Evolutionary conservation across 1,140 invertebrate genomes (phyloP).

Genomic region (Zaprionus taronus): DNA sequence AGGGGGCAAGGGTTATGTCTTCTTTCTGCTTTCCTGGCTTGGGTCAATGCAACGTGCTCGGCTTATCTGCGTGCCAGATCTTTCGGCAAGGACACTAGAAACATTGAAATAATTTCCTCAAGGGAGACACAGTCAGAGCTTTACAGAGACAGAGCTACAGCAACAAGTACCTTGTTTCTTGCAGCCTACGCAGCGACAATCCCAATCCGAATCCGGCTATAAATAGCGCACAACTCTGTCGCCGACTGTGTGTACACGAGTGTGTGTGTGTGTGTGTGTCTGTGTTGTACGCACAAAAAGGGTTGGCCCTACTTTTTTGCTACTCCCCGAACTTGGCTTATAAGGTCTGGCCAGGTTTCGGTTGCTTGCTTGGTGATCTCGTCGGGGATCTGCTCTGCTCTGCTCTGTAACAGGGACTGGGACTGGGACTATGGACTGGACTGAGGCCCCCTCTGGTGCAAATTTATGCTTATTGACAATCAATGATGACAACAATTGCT

Average conservation of each 20-base stretch:
- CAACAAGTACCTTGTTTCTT: constrained; percentile 30
- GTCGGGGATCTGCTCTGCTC: constrained; percentile 4
- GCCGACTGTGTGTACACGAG: neutral
- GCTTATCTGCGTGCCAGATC: constrained; percentile 52
- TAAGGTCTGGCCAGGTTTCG: constrained; percentile 9
- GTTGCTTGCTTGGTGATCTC: neutral
- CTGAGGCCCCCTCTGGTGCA: constrained; percentile 75
- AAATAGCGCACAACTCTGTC: constrained; percentile 30
- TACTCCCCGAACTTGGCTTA: constrained; percentile 19
- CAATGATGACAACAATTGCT: constrained; percentile 84
- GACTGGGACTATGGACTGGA: neutral
- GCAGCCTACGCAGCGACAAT: constrained; percentile 53
- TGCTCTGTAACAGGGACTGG: constrained; percentile 1
- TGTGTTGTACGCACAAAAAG: constrained; percentile 40
- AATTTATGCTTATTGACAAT: constrained; percentile 84
- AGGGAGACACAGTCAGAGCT: constrained; percentile 26
- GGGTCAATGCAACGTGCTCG: constrained; percentile 32
- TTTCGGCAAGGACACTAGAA: constrained; percentile 50
- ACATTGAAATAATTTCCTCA: constrained; percentile 53
- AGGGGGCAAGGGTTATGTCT: neutral
- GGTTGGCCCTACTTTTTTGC: constrained; percentile 33
- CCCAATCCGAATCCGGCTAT: constrained; percentile 30
- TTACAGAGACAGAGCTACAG: constrained; percentile 8
- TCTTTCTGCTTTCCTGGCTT: constrained; percentile 5
- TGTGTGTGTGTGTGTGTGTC: constrained; percentile 9